Base-by-base conservation (phyloP, 2,113 vertebrate genomes). In the Barbus barbus region DNA sequence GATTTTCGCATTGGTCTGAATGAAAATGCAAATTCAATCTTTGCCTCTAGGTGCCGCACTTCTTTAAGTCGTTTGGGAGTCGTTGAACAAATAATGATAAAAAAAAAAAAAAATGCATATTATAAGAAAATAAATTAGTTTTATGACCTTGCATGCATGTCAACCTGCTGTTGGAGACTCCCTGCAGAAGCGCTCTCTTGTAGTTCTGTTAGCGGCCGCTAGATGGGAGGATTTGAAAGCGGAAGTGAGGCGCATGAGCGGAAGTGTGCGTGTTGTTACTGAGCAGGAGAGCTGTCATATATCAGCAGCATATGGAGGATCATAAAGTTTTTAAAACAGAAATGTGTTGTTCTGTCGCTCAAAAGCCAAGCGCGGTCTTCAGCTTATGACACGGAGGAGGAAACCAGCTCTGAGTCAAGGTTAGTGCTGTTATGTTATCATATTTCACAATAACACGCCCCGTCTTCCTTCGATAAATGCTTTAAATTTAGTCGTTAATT, bases 251-350 rank as follows among this genome's bases (percentile, higher is more conserved):
- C 20, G 3, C 24, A 3, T 63, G 48, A 65, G 65, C 81, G 85
- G 85, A 86, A 75, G 85, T 78, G 61, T 65, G 78, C 78, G 78
- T 80, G 41, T 80, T 65, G 41, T 65, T 8, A 14, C 58, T 12
- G 78, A 67, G 60, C 16, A 67, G 60, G 9, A 28, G 24, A 48
- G 77, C 24, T 63, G 78, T n/a, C n/a, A n/a, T n/a, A 36, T 14
- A 18, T 38, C 60, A 9, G 24, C 58, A 13, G 60, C 78, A 65
- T 7, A 33, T 80, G 60, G 41, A 48, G 58, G 0, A 20, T 75
- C 36, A 18, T 31, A 67, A 67, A 67, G 14, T 67, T 5, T 80
- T 67, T 14, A 13, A 22, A 67, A 20, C 56, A 18, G 24, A 31
- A 46, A 63, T 79, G 77, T 7, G 13, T 22, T 46, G 38, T 20